Conservation (phyloP, 2,797 vertebrate genomes). For the Ambastaia sidthimunki region DNA sequence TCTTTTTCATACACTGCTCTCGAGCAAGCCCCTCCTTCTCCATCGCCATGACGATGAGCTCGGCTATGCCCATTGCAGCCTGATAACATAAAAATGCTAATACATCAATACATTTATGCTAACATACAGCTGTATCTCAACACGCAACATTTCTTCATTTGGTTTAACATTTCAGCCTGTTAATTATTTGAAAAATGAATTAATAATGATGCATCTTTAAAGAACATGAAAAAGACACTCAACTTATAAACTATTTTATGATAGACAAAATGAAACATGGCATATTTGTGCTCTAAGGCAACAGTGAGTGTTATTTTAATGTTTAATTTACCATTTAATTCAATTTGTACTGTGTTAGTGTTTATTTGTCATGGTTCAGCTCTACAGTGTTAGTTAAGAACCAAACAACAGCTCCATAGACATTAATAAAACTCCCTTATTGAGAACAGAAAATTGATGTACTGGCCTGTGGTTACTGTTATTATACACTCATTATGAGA, state of each 20-base stretch:
- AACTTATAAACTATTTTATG: not conserved
- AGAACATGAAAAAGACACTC: not conserved
- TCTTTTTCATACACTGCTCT: slow-evolving; percentile 83
- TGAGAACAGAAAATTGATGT: not conserved
- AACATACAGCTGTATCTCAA: not conserved
- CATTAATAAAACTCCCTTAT: not conserved
- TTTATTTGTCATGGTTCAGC: not conserved
- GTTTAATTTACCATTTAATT: not conserved
- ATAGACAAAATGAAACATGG: not conserved
- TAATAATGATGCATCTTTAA: not conserved
- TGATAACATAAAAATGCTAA: slow-evolving; percentile 61
- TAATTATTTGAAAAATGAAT: too few species aligned
- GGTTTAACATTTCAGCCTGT: not conserved
- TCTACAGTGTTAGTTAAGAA: slow-evolving; percentile 10
- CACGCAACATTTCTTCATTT: not conserved
- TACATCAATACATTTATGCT: not conserved
- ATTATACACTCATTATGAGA: not conserved
- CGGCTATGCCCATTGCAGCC: slow-evolving; percentile 97
- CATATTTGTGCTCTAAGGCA: not conserved
- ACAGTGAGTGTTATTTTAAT: not conserved
- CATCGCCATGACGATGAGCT: slow-evolving; percentile 94
- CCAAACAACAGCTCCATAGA: not conserved
- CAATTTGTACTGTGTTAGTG: not conserved
- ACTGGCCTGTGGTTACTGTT: slow-evolving; percentile 10
- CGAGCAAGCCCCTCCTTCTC: slow-evolving; percentile 87